phyloP scores from a whole-genome alignment of 2,888 invertebrate species.

The Octonoba sinensis region DNA sequence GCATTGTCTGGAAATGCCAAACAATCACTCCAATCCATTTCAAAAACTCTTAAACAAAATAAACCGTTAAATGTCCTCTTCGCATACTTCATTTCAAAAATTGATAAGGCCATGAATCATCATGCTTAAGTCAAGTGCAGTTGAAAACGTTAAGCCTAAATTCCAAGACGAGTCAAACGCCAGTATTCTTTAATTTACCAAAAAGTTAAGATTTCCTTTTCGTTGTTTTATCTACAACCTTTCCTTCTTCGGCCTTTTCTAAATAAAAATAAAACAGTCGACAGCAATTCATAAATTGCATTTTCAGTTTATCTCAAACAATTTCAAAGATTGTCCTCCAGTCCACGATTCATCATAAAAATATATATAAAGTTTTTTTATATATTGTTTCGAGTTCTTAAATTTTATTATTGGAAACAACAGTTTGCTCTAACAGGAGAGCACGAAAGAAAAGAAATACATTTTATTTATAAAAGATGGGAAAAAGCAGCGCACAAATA shows the following conservation, averaged over 20 bases:
- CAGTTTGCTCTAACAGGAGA: slow-evolving; percentile 55
- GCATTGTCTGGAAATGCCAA: too few species aligned
- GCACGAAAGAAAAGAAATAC: slow-evolving; percentile 22
- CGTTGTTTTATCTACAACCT: not conserved
- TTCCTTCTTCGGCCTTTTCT: not conserved
- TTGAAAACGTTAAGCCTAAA: slow-evolving; percentile 28
- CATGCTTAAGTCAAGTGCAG: too few species aligned
- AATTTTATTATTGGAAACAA: slow-evolving; percentile 62
- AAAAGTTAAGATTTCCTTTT: slow-evolving; percentile 25
- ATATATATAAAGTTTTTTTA: slow-evolving; percentile 29
- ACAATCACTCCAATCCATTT: too few species aligned
- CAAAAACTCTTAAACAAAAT: too few species aligned
- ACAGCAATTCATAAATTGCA: slow-evolving; percentile 61
- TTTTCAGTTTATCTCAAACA: slow-evolving; percentile 63
- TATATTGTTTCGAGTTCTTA: slow-evolving; percentile 18
- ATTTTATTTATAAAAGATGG: slow-evolving; percentile 33
- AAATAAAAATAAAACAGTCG: slow-evolving; percentile 40
- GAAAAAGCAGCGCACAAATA: not conserved
- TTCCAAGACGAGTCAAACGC: slow-evolving; percentile 43
- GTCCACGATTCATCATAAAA: slow-evolving; percentile 55
- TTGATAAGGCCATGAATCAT: too few species aligned
- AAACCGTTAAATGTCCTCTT: too few species aligned
- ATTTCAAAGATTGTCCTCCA: slow-evolving; percentile 58
- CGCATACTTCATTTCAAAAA: too few species aligned
- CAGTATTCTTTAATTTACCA: slow-evolving; percentile 55